Conservation (phyloP, 2,888 invertebrate genomes). For the Ypsolopha scabrella region DNA sequence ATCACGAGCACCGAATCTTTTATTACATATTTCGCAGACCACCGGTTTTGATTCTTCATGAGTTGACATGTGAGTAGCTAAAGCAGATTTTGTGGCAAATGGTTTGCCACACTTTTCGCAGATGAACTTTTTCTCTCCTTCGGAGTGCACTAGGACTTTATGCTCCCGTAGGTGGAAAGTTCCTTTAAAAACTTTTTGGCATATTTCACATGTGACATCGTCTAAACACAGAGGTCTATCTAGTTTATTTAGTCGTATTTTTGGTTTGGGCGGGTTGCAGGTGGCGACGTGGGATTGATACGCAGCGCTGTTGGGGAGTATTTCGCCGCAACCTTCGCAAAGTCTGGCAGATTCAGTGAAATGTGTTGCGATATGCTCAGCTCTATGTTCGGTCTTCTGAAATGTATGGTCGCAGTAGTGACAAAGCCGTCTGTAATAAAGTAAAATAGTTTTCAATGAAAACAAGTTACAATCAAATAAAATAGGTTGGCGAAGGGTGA, state of each 20-base stretch:
- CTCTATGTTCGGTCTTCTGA: not conserved
- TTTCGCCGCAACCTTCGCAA: not conserved
- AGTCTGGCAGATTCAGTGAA: not conserved
- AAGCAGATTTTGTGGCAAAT: slow-evolving; percentile 10
- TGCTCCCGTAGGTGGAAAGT: slow-evolving; percentile 2
- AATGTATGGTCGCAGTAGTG: not conserved
- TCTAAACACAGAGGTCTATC: not conserved
- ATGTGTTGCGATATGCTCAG: not conserved
- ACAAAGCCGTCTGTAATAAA: not conserved
- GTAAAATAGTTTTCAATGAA: no score
- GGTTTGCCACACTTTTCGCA: slow-evolving; percentile 15
- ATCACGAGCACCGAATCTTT: not conserved
- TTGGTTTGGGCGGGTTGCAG: not conserved
- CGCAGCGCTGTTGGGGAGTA: not conserved
- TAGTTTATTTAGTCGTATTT: not conserved
- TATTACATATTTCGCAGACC: slow-evolving; percentile 6
- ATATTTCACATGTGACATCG: slow-evolving; percentile 1
- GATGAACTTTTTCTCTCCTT: slow-evolving; percentile 13
- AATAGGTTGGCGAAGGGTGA: no score
- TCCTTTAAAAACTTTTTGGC: not conserved
- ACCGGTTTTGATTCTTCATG: slow-evolving; percentile 11
- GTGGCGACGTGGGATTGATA: not conserved
- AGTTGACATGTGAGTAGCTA: slow-evolving; percentile 10
- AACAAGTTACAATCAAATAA: no score
- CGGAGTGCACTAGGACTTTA: slow-evolving; percentile 13